These are phyloP conservation scores for Apolygus lucorum DNA, from an alignment of 1,140 invertebrate genomes.

Conservation along the genomic window DNA sequence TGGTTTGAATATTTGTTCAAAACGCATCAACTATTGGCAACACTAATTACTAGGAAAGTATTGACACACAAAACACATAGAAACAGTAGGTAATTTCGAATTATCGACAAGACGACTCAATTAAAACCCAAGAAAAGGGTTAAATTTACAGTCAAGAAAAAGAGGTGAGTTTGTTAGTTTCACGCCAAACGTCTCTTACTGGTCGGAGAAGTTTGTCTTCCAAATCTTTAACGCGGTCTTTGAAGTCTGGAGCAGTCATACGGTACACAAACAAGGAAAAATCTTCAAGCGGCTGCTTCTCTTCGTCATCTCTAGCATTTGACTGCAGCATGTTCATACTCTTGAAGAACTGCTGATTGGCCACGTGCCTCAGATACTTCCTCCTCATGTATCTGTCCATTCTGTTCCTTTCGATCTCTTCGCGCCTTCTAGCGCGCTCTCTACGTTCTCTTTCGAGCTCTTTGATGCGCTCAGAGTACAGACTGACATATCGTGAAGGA, in stretches of 20 bases:
- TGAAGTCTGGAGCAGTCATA: constrained; percentile 62
- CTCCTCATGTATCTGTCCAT: constrained; percentile 53
- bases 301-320: constrained; percentile 49
- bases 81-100: too few species aligned
- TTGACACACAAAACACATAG: too few species aligned
- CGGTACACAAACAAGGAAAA: constrained; percentile 64
- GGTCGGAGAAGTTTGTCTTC: constrained; percentile 64
- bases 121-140: too few species aligned
- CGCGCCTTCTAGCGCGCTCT: constrained; percentile 53
- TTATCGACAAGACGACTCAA: too few species aligned
- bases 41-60: too few species aligned
- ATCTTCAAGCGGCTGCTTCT: constrained; percentile 53
- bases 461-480: background rate
- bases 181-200: constrained; percentile 55
- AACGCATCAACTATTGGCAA: too few species aligned
- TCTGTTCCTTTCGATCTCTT: constrained; percentile 59
- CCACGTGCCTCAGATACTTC: constrained; percentile 55
- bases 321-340: constrained; percentile 67
- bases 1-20: too few species aligned
- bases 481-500: constrained; percentile 7
- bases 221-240: constrained; percentile 65
- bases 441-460: constrained; percentile 31
- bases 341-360: constrained; percentile 64
- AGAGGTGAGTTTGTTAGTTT: too few species aligned
- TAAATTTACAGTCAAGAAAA: too few species aligned